Base-by-base conservation (phyloP, 2,797 vertebrate genomes). In the Halcyon badia region DNA sequence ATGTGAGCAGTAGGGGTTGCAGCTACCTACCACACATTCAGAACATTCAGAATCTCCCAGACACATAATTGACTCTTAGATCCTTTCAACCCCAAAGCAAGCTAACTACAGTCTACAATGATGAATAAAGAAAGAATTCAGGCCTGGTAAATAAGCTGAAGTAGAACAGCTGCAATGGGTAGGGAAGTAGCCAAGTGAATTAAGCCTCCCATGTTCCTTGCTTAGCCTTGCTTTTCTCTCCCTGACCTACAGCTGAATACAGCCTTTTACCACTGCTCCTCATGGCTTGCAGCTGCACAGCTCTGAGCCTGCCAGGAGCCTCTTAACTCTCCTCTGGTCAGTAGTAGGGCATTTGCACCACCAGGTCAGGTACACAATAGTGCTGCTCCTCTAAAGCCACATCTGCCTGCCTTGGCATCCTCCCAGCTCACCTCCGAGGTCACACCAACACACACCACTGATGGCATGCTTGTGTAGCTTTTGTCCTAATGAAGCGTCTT, bases 101-200 rank as follows among this genome's bases (percentile, higher is more conserved):
- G 76, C 89, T 76, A 91, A 90, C 72, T 81, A 39, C 30, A 71
- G 73, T 56, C 94, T 93, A 91, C 91, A 84, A 62, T 60, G 83
- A 70, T 9, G 37, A 88, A 95, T 81, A 91, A 94, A 90, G 71
- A 75, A 94, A 86, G 76, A 71, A 90, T 91, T 94, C 70, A 88
- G 80, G 48, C 70, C 91, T 94, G 62, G 73, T 96, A 87, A 97
- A 97, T 84, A 96, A 96, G 80, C 83, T 93, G 90, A 90, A 95
- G 93, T 90, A 94, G 86, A 95, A 92, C 83, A 94, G 95, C 89
- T 96, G 93, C 89, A 93, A 56, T 5, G 28, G 79, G 54, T 90
- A 91, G 41, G 31, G 70, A 91, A 94, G 80, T 73, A 90, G 88
- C 70, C 92, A 79, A 94, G 73, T 73, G 86, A 96, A 96, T 90